phyloP scores from a whole-genome alignment of 2,113 vertebrate species.

The Python bivittatus region DNA sequence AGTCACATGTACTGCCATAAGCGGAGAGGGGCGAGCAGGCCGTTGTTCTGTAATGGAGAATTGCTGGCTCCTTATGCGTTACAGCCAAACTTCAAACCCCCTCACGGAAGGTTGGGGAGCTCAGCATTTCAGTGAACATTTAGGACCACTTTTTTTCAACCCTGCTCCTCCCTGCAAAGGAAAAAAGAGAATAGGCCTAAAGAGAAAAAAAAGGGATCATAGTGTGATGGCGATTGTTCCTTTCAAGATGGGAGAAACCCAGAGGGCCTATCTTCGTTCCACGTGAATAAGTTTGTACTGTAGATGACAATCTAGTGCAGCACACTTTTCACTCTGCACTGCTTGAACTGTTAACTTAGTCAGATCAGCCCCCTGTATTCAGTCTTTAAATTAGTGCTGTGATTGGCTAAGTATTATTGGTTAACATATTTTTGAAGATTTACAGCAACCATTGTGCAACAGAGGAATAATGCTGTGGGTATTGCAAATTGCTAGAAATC shows the following conservation, averaged over 20 bases:
- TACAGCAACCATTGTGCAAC: neutral
- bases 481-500: conserved; percentile 1
- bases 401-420: neutral
- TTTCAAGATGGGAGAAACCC: neutral
- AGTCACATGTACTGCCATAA: neutral
- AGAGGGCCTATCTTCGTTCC: neutral
- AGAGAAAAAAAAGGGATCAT: neutral
- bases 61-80: neutral
- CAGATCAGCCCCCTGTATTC: no score
- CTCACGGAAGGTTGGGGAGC: neutral
- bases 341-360: neutral
- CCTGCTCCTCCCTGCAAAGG: neutral
- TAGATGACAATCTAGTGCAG: neutral
- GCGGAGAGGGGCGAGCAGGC: neutral
- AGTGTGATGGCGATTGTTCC: neutral
- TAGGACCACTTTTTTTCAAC: neutral
- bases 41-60: neutral
- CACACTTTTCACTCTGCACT: neutral
- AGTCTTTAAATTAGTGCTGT: neutral
- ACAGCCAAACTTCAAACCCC: neutral
- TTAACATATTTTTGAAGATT: neutral
- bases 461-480: neutral
- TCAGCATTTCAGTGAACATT: neutral
- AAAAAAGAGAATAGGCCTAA: neutral
- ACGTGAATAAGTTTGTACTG: neutral